Evolutionary conservation across 2,113 vertebrate genomes (phyloP).

Genomic region (Dasyurus viverrinus): DNA sequence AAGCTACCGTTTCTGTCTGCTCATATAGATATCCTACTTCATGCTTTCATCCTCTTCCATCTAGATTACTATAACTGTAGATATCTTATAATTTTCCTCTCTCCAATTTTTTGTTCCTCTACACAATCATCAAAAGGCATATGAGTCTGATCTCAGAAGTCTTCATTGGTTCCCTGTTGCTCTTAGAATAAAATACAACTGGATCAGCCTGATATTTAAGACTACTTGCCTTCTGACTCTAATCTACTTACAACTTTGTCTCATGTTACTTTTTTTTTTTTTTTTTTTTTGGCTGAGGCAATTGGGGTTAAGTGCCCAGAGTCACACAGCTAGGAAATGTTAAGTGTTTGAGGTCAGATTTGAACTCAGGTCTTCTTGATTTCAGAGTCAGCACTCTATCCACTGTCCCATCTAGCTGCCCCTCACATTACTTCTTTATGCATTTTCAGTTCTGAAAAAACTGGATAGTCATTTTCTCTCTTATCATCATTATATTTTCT

Average conservation of each 20-base stretch:
- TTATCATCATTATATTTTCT: too few species aligned
- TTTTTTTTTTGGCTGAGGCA: too few species aligned
- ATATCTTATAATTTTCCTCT: neutral
- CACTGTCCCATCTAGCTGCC: too few species aligned
- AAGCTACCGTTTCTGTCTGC: neutral
- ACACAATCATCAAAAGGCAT: neutral
- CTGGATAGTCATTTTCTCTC: too few species aligned
- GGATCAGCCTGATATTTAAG: neutral
- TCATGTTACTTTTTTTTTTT: too few species aligned
- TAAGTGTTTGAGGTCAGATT: too few species aligned
- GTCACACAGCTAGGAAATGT: too few species aligned
- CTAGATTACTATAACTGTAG: neutral
- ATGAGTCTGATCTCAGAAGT: neutral
- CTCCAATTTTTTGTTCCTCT: neutral
- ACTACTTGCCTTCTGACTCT: neutral
- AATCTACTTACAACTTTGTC: neutral
- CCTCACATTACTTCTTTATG: too few species aligned
- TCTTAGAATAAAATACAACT: neutral
- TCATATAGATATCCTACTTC: neutral
- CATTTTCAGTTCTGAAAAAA: too few species aligned
- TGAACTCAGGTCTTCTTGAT: too few species aligned
- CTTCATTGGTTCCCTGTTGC: neutral
- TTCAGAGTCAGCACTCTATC: too few species aligned
- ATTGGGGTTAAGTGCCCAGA: too few species aligned
- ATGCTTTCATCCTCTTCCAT: neutral